These are phyloP conservation scores for Orcinus orca DNA, from an alignment of 2,113 vertebrate species.

Conservation along the genomic window DNA sequence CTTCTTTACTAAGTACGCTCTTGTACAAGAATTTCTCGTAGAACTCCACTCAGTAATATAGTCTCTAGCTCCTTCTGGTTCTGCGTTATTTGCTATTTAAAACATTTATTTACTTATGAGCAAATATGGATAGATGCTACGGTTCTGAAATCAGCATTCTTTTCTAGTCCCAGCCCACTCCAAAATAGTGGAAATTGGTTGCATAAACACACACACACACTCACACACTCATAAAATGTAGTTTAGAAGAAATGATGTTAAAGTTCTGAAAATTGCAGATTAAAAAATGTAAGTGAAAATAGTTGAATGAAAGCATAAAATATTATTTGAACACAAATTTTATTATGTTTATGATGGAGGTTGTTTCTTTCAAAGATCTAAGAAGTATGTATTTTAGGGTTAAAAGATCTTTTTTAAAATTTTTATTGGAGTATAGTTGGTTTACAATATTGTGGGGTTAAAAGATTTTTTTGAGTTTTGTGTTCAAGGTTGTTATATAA, in stretches of 20 bases:
- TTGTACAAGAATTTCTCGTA: neutral
- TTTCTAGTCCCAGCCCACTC: neutral
- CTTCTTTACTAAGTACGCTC: neutral
- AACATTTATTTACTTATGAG: conserved; percentile 24
- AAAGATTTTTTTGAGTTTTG: conserved; percentile 9
- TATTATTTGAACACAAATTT: neutral
- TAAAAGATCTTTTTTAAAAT: neutral
- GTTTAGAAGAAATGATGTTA: conserved; percentile 27
- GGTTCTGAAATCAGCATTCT: neutral
- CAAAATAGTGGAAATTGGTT: neutral
- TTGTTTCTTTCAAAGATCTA: conserved; percentile 33
- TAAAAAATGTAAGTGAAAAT: neutral
- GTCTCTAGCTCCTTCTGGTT: neutral
- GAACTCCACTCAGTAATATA: neutral
- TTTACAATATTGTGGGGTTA: neutral
- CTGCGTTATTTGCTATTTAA: neutral
- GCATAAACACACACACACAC: neutral
- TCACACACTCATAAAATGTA: neutral
- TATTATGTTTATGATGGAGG: conserved; percentile 25
- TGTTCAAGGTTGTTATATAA: conserved; percentile 45
- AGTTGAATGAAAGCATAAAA: conserved; percentile 38
- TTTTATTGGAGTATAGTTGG: neutral
- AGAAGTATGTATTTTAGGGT: neutral
- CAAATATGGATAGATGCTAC: neutral
- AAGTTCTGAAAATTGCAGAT: conserved; percentile 17